Percentiles rank a stretch among this genome's conserved stretches.
Conservation (phyloP, 1,140 invertebrate species). For the Argopecten irradians region DNA sequence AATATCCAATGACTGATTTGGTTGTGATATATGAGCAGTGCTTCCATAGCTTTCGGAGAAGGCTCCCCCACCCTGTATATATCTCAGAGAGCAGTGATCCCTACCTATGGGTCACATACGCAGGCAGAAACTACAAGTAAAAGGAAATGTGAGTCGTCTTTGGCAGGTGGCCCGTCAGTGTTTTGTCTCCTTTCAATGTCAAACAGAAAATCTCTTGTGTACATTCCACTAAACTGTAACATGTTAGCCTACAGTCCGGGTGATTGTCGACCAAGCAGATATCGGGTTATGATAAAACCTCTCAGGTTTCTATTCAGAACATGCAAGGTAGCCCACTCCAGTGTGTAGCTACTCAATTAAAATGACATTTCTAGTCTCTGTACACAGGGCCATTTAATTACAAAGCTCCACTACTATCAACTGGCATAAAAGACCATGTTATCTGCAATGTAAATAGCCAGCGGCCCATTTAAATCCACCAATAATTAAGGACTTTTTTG, state of each 20-base stretch:
- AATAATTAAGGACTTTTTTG: constrained; percentile 24
- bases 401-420: background rate
- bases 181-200: constrained; percentile 17
- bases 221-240: constrained; percentile 4
- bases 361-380: constrained; percentile 11
- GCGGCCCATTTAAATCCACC: background rate
- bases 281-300: background rate
- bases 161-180: constrained; percentile 2
- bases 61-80: background rate
- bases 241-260: background rate
- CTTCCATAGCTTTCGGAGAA: background rate
- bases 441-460: constrained; percentile 1
- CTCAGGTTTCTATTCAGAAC: constrained; percentile 5
- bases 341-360: constrained; percentile 21
- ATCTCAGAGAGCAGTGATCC: constrained; percentile 5
- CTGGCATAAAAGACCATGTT: constrained; percentile 7
- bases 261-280: background rate
- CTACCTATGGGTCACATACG: background rate
- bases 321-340: background rate
- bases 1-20: background rate
- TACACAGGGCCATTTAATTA: constrained; percentile 17
- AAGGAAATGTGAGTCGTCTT: constrained; percentile 16
- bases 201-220: constrained; percentile 22
- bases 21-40: background rate
- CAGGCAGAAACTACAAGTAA: background rate